Base-by-base conservation (phyloP, 2,113 vertebrate genomes). In the Tricholaema leucomelas region DNA sequence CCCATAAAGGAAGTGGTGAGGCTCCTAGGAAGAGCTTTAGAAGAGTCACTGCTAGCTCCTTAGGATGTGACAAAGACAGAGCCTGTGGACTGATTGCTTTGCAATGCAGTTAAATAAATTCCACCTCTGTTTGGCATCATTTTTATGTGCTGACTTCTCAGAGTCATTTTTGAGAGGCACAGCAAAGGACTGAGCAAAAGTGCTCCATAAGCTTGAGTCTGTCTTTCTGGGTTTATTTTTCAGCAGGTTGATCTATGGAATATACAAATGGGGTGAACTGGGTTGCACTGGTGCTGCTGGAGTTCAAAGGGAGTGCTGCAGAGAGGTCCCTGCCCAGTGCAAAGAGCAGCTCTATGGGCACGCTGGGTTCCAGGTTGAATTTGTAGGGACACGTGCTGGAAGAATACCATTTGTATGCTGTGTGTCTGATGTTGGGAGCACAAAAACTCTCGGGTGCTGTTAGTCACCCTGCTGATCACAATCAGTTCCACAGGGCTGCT, bases 221-320 rank as follows among this genome's bases (percentile, higher is more conserved):
- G 42, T 65, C 28, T 66, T 69, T 78, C 48, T 76, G 50, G 21
- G 50, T n/a, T 72, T 65, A 9, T 40, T 77, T 92, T 81, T 59
- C 38, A 79, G 48, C 69, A 70, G n/a, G 20, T 20, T 74, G 73
- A 78, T 79, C 5, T 4, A 4, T 73, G 21, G 21, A n/a, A 42
- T 72, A 23, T 40, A 54, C 1, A 10, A 35, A 10, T 33, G 9
- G 30, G 36, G 52, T 71, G 64, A 85, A 30, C 50, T n/a, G 63
- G 12, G 12, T 81, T 73, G 75, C 40, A 16, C 33, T 55, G 55
- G 18, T 77, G 28, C 50, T 46, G 28, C 59, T 77, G 71, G 28
- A 0, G 0, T 61, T 81, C 44, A n/a, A 35, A 33, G 50, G 30
- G 66, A 92, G 27, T 0, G 0, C 55, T 67, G 42, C 33, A 40